Conservation (phyloP, 2,888 invertebrate genomes). For the Pristionchus japonicus region DNA sequence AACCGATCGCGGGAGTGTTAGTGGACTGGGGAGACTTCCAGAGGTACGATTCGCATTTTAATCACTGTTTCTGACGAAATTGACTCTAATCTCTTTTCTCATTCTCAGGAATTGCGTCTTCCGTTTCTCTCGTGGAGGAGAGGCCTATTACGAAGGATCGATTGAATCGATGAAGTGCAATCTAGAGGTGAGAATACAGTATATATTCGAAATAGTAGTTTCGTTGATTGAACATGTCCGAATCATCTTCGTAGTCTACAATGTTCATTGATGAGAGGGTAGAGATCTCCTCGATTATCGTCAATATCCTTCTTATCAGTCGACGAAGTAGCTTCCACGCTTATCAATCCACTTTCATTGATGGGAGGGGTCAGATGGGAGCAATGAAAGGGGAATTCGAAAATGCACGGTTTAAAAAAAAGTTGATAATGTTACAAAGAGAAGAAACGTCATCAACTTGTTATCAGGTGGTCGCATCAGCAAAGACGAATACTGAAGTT, state of each 20-base stretch:
- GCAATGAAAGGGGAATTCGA: too few species aligned
- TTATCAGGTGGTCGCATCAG: conserved; percentile 56
- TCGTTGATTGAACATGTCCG: neutral
- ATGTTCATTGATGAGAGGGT: neutral
- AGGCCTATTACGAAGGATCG: conserved; percentile 65
- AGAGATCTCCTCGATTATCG: neutral
- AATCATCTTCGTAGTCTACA: neutral
- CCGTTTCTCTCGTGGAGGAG: conserved; percentile 59
- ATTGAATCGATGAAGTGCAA: conserved; percentile 72
- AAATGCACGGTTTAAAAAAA: neutral
- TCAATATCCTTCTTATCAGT: neutral
- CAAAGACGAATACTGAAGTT: conserved; percentile 64
- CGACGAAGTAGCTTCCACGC: conserved; percentile 6
- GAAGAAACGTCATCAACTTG: neutral
- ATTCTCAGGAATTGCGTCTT: conserved; percentile 56
- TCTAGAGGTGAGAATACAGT: conserved; percentile 52
- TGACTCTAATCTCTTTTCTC: too few species aligned
- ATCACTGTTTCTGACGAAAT: too few species aligned
- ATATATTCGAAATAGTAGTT: neutral
- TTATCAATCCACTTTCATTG: conserved; percentile 24
- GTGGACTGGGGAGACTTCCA: conserved; percentile 73
- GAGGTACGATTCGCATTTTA: conserved; percentile 54
- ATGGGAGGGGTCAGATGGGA: neutral
- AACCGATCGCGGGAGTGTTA: conserved; percentile 71
- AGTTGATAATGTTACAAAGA: neutral